Base-by-base conservation (phyloP, 2,113 vertebrate species). In the Python bivittatus region DNA sequence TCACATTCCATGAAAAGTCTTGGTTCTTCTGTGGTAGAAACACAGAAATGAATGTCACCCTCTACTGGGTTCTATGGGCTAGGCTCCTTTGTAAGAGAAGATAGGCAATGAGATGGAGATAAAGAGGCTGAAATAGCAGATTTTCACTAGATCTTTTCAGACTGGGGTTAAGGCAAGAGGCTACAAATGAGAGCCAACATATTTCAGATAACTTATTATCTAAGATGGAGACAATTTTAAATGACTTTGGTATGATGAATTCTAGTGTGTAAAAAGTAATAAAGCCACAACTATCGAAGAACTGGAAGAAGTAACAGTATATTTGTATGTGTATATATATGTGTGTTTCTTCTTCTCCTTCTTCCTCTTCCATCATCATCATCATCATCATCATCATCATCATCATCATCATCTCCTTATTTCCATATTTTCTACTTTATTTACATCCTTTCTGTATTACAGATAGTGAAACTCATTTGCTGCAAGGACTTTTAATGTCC, bases 1-100 rank as follows among this genome's bases (percentile, higher is more conserved):
- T 0, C 15, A 0, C 0, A 6, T 42, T 33, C 42, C 17, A 12
- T 87, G 44, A 86, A 22, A 84, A 3, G 33, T 10, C 88, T 53
- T 88, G 15, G 4, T 89, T 72, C 23, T 12, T 0, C 13, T 0
- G 0, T 27, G 88, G n/a, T 7, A 91, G 52, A 87, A 86, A 3
- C 10, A 29, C 22, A 89, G 23, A 2, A 27, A 15, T 48, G 20
- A 25, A 64, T 83, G n/a, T 52, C 56, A 20, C 6, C 29, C 53
- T 68, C 44, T 57, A 12, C 11, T 38, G 57, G 53, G 89, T 9
- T 89, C 88, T 56, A 33, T 88, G 48, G 64, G 12, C 33, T 23
- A 23, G 92, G 22, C 23, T 90, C 10, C 0, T 23, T 90, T 83
- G 84, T 10, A 33, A 33, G 1, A 6, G 17, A 33, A 68, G 11